phyloP scores from a whole-genome alignment of 2,797 vertebrate genomes.

The Psittacula derbiana region DNA sequence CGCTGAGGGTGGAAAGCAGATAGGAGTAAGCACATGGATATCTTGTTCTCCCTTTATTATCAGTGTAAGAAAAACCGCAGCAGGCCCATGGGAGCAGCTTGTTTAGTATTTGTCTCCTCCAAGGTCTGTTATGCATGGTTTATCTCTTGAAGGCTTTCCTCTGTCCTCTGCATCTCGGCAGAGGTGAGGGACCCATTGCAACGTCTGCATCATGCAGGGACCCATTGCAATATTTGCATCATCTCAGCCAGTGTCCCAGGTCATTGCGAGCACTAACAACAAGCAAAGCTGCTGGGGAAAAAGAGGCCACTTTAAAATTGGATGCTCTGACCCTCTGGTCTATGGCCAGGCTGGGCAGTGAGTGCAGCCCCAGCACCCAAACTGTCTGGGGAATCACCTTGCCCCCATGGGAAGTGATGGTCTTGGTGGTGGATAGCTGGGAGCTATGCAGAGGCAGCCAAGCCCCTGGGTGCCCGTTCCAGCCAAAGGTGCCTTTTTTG shows the following conservation, averaged over 20 bases:
- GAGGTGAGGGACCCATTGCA: background rate
- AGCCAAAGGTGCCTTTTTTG: accelerated
- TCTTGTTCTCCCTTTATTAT: background rate
- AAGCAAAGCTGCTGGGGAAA: background rate
- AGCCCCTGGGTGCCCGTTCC: accelerated
- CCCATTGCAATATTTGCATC: background rate
- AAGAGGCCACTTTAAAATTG: background rate
- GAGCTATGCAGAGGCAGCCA: background rate
- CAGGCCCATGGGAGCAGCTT: background rate
- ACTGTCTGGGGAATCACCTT: background rate
- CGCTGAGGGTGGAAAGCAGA: background rate
- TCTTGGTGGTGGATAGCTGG: background rate
- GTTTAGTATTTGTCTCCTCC: background rate
- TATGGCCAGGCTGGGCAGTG: background rate
- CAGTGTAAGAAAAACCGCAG: background rate
- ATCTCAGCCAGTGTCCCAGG: accelerated
- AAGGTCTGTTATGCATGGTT: background rate
- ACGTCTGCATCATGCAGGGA: background rate
- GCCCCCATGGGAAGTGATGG: background rate
- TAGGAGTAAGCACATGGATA: background rate
- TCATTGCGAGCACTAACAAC: background rate
- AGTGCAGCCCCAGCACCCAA: background rate
- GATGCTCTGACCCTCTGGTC: background rate
- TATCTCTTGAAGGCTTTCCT: background rate
- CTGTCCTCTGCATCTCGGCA: background rate